phyloP scores from a whole-genome alignment of 2,797 vertebrate species.

The Salarias fasciatus region DNA sequence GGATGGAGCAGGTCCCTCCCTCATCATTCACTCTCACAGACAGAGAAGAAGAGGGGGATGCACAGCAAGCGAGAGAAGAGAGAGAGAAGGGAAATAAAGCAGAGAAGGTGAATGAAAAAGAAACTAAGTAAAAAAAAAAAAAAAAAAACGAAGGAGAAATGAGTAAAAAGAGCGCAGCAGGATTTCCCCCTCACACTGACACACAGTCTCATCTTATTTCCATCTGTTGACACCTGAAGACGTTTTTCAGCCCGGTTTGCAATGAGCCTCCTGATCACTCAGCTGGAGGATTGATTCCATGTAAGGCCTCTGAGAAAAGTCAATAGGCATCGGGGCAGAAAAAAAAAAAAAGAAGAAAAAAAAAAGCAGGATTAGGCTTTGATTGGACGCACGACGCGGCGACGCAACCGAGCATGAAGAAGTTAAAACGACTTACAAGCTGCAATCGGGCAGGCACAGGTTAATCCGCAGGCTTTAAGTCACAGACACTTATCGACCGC shows the following conservation, averaged over 20 bases:
- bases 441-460: constrained; percentile 23
- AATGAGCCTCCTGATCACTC: constrained; percentile 35
- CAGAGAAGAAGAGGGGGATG: constrained; percentile 14
- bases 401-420: constrained; percentile 39
- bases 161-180: background rate
- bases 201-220: constrained; percentile 37
- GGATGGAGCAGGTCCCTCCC: constrained; percentile 47
- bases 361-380: constrained; percentile 62
- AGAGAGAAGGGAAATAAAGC: constrained; percentile 3
- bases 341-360: no score
- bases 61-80: background rate
- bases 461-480: constrained; percentile 50
- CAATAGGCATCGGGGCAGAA: constrained; percentile 61
- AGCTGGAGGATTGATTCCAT: constrained; percentile 61
- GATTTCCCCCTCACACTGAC: constrained; percentile 30
- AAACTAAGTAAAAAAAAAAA: no score
- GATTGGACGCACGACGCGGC: constrained; percentile 38
- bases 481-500: constrained; percentile 29
- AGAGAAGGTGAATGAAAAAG: background rate
- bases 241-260: constrained; percentile 15
- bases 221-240: constrained; percentile 47
- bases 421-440: constrained; percentile 45
- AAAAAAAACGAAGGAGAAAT: background rate
- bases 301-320: constrained; percentile 65
- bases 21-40: constrained; percentile 63